Conservation (phyloP, 2,888 invertebrate genomes). For the Hyppa rectilinea region DNA sequence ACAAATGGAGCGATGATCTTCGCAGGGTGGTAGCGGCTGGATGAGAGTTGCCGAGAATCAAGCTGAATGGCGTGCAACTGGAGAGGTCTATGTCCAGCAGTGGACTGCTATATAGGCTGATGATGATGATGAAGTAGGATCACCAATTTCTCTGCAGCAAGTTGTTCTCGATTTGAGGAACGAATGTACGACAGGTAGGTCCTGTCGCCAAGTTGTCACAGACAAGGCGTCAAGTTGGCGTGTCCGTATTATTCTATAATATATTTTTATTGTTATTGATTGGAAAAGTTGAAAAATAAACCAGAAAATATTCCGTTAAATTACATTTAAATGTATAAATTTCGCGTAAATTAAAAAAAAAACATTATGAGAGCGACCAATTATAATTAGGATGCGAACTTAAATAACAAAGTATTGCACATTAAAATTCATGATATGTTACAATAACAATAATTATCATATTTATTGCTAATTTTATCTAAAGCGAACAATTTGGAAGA, state of each 20-base stretch:
- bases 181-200: not conserved
- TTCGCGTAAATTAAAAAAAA: slow-evolving; percentile 49
- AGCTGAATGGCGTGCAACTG: too few species aligned
- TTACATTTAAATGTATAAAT: slow-evolving; percentile 33
- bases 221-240: slow-evolving; percentile 20
- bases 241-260: not conserved
- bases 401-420: slow-evolving; percentile 38
- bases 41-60: too few species aligned
- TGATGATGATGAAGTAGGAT: too few species aligned
- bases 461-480: slow-evolving; percentile 34
- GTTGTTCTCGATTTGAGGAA: not conserved
- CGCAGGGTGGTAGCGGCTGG: too few species aligned
- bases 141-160: not conserved
- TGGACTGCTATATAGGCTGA: too few species aligned
- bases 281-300: slow-evolving; percentile 30
- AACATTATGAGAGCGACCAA: slow-evolving; percentile 30
- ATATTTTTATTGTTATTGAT: slow-evolving; percentile 23
- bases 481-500: slow-evolving; percentile 9
- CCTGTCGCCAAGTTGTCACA: slow-evolving; percentile 26
- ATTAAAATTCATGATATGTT: slow-evolving; percentile 52
- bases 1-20: too few species aligned
- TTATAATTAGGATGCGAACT: slow-evolving; percentile 57
- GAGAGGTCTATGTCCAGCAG: too few species aligned
- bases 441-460: slow-evolving; percentile 55
- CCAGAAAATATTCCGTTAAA: slow-evolving; percentile 26